Base-by-base conservation (phyloP, 2,797 vertebrate genomes). In the Vespertilio murinus region DNA sequence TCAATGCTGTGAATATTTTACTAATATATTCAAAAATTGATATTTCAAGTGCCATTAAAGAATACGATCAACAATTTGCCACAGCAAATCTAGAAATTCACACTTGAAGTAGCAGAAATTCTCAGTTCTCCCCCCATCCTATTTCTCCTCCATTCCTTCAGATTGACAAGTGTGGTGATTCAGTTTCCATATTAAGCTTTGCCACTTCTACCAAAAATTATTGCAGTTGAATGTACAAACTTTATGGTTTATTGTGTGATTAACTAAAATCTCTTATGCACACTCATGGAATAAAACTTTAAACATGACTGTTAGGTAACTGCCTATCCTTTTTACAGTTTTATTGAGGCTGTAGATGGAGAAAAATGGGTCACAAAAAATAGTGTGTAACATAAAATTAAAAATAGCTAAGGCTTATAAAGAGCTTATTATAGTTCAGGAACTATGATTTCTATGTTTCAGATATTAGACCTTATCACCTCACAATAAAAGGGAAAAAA, bases 1-100 rank as follows among this genome's bases (percentile, higher is more conserved):
- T 86, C 81, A 93, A 16, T 47, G 47, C 33, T 85, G 56, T 90
- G 59, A 85, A 67, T 45, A 40, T 71, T 86, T 96, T 45, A 87
- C n/a, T 92, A 91, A 95, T 85, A 75, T 56, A 94, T 74, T 83
- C 18, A 82, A 80, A 93, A 70, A 47, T 38, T 94, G 83, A 49
- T 86, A 90, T 73, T 96, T 97, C 70, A 87, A 84, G 64, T 77
- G 18, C 23, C 54, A 77, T 92, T 90, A 93, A 79, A 87, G 52
- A 88, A 73, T 74, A 61, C 87, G 42, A 94, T 88, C 22, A 87
- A 93, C 25, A 94, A 25, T 92, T 85, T 87, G 22, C 64, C 17
- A 35, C 47, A 17, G 67, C 1, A 59, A 90, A 52, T 59, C 54
- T 67, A 75, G 69, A 94, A 83, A 42, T 61, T 87, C 45, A 82